Evolutionary conservation across 2,888 invertebrate genomes (phyloP), one percentile per base, ranked within the genome.

Genomic region (Mystacides longicornis): DNA sequence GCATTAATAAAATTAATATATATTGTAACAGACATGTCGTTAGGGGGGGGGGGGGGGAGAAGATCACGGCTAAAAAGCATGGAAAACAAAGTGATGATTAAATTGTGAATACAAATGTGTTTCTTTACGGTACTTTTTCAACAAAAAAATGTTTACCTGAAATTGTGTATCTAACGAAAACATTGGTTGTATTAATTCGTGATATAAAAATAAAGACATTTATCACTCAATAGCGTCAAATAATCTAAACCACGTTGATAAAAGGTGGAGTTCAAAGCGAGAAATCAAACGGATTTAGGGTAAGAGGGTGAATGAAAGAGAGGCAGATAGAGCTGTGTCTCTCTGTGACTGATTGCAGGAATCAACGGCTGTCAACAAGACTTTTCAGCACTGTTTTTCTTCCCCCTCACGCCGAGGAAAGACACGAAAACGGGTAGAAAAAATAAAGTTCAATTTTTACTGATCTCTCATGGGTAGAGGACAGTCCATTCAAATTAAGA

Each of bases 401-500:
- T 22, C 16, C 7, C 37, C 16, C n/a, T 37, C 37, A 16, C 16
- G 3, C 37, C 14, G 37, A 16, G 37, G 14, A 37, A 37, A 37
- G 37, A n/a, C n/a, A n/a, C n/a, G 14, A 23, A 16, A 27, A 33
- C 49, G 54, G 48, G 23, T 33, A 23, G 50, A 47, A 50, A 57
- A 57, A 57, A 54, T 52, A 56, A 51, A 55, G 47, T 56, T 49
- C 23, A 59, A 56, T 37, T 56, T 57, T 60, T 56, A 50, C 42
- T 43, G 33, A 45, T 48, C 37, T 49, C 51, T 33, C 52, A 23
- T 33, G 54, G 50, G 58, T 47, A n/a, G n/a, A 50, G 51, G 42
- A 55, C 51, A 55, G 57, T 54, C 56, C 58, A 57, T 60, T 58
- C 56, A 60, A 60, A 60, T 60, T 60, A 60, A 60, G 60, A 60